phyloP scores from a whole-genome alignment of 1,140 invertebrate genomes.

The Drosophila punjabiensis region DNA sequence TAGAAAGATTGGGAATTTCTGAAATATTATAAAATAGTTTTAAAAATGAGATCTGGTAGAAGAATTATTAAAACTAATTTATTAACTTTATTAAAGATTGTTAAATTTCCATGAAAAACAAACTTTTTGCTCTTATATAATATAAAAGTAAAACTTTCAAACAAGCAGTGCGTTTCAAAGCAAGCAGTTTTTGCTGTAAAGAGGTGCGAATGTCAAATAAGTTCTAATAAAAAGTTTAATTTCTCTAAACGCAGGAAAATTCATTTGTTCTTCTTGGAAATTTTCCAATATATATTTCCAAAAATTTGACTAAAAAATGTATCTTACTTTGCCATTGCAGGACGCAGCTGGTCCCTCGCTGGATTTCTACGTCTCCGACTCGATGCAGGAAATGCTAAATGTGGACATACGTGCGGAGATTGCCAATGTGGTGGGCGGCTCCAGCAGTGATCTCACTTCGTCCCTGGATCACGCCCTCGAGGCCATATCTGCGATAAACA shows the following conservation, averaged over 20 bases:
- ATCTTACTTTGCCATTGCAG: constrained; percentile 78
- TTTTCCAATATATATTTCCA: neutral
- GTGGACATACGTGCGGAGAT: constrained; percentile 94
- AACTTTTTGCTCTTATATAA: too few relatives aligned
- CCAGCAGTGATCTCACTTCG: constrained; percentile 87
- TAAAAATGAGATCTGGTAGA: too few relatives aligned
- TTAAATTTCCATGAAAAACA: neutral
- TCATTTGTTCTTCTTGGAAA: neutral
- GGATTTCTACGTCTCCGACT: constrained; percentile 88
- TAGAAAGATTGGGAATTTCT: too few relatives aligned
- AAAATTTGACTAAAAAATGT: constrained; percentile 7
- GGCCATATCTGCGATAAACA: constrained; percentile 69
- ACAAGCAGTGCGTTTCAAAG: neutral
- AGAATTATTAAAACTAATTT: too few relatives aligned
- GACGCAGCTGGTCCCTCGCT: constrained; percentile 86
- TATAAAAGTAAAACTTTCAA: neutral
- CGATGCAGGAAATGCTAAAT: constrained; percentile 92
- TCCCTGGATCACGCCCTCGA: constrained; percentile 76
- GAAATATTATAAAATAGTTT: too few relatives aligned
- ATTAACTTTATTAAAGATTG: too few relatives aligned
- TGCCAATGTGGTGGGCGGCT: constrained; percentile 90
- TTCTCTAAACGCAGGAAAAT: neutral
- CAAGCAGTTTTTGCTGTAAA: neutral
- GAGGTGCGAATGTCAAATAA: neutral
- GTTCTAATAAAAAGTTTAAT: neutral